Base-by-base conservation (phyloP, 2,797 vertebrate genomes). In the Pantherophis vulpinus region DNA sequence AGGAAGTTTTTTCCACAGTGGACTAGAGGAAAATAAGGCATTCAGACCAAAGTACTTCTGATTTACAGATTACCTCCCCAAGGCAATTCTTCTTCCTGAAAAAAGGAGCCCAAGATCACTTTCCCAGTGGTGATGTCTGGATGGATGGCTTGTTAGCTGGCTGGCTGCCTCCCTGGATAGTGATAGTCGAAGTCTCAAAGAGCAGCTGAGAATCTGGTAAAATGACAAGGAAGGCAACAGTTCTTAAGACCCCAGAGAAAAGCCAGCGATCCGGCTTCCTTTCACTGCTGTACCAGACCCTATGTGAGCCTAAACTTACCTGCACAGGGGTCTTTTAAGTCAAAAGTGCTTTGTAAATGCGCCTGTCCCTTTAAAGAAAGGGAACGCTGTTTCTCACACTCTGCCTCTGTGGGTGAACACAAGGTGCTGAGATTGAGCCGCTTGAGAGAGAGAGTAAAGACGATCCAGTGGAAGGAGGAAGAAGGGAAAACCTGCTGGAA, bases 301-400 rank as follows among this genome's bases (percentile, higher is more conserved):
- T 54, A 14, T 4, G 4, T 60, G 59, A 63, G 18, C 27, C 87
- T 86, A 32, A 42, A n/a, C 51, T 54, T 70, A n/a, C 51, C 60
- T 16, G 14, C 58, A 42, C 56, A 29, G 54, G 55, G 83, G 55
- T 87, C 60, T 92, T 90, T 5, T 25, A 47, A 42, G 74, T 18
- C 61, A 55, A 63, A 92, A 89, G 86, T 88, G 60, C 88, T 60
- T 63, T 93, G 66, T 61, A 89, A 87, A 61, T 66, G 92, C 11
- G 91, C 86, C 93, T 94, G 93, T 89, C 92, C 92, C 93, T 94
- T 94, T 94, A 94, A 94, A 94, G 87, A 51, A 88, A 74, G 87
- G 89, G 70, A 94, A 94, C 47, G 90, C 91, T 61, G 91, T 60
- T 88, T 93, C 90, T 89, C 93, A 88, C 89, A 70, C 25, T 90